Percentiles rank a stretch among this genome's conserved stretches.
phyloP scores from a whole-genome alignment of 1,140 invertebrate genomes.

The Holcopasites calliopsidis region DNA sequence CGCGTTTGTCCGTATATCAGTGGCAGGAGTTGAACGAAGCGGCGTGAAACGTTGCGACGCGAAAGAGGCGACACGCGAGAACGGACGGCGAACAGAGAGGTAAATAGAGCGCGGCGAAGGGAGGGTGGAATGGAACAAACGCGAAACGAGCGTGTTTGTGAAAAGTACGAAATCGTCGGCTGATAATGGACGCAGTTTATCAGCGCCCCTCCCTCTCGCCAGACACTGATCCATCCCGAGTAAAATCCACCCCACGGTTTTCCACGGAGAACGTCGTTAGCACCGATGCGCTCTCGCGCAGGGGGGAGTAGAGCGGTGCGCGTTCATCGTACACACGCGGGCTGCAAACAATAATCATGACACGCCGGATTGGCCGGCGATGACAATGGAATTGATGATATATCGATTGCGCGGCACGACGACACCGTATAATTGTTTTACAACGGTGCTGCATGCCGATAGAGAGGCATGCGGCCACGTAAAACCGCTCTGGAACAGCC shows the following conservation, averaged over 20 bases:
- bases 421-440: slow-evolving; percentile 74
- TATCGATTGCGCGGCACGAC: slow-evolving; percentile 67
- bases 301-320: neutral
- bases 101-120: neutral
- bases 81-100: neutral
- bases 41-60: slow-evolving; percentile 14
- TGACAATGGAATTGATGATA: slow-evolving; percentile 75
- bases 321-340: slow-evolving; percentile 70
- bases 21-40: slow-evolving; percentile 28
- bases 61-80: neutral
- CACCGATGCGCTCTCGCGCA: neutral
- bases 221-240: neutral
- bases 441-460: slow-evolving; percentile 61
- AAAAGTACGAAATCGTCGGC: slow-evolving; percentile 69
- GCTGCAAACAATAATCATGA: slow-evolving; percentile 75
- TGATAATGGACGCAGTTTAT: slow-evolving; percentile 70
- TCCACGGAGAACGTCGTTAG: slow-evolving; percentile 30
- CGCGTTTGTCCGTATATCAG: too few species aligned
- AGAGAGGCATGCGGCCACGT: slow-evolving; percentile 45
- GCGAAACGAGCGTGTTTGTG: slow-evolving; percentile 57
- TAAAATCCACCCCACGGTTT: slow-evolving; percentile 44
- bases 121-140: slow-evolving; percentile 19
- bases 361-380: slow-evolving; percentile 71
- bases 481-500: slow-evolving; percentile 55
- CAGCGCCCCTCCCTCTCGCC: slow-evolving; percentile 29